These are phyloP conservation scores for Nemurella pictetii DNA, from an alignment of 2,888 invertebrate species.

Conservation along the genomic window DNA sequence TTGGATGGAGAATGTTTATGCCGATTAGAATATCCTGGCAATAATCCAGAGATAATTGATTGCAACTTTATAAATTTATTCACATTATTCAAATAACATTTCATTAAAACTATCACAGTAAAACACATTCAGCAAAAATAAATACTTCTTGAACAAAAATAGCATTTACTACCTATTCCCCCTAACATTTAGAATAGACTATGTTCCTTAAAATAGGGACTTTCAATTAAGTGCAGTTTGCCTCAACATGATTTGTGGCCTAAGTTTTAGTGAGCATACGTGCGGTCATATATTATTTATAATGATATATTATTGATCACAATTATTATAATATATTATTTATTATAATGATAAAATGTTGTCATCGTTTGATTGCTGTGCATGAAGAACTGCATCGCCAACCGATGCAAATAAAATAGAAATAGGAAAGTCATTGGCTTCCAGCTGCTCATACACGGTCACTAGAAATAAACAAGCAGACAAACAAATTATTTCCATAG, in stretches of 20 bases:
- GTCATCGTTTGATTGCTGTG: conserved; percentile 3
- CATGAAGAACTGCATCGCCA: conserved; percentile 51
- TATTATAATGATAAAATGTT: background rate
- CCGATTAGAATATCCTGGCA: background rate
- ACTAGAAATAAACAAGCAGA: conserved; percentile 38
- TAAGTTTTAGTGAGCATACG: background rate
- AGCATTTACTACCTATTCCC: background rate
- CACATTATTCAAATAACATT: background rate
- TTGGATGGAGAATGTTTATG: background rate
- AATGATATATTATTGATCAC: background rate
- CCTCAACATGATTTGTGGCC: background rate
- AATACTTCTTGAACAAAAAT: background rate
- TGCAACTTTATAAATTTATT: conserved; percentile 1
- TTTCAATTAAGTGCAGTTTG: background rate
- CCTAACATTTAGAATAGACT: background rate
- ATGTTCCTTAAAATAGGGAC: background rate
- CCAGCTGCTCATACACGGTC: conserved; percentile 46
- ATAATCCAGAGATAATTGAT: background rate
- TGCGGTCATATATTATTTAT: too few relatives aligned
- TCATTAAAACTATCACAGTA: conserved; percentile 5
- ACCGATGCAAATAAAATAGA: conserved; percentile 52
- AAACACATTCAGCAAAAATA: background rate
- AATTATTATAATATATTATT: background rate
- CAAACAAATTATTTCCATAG: too few relatives aligned
- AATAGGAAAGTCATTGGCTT: conserved; percentile 49